Percentiles rank a stretch among this genome's conserved stretches.
Conservation (phyloP, 2,888 invertebrate species). For the Syritta pipiens region DNA sequence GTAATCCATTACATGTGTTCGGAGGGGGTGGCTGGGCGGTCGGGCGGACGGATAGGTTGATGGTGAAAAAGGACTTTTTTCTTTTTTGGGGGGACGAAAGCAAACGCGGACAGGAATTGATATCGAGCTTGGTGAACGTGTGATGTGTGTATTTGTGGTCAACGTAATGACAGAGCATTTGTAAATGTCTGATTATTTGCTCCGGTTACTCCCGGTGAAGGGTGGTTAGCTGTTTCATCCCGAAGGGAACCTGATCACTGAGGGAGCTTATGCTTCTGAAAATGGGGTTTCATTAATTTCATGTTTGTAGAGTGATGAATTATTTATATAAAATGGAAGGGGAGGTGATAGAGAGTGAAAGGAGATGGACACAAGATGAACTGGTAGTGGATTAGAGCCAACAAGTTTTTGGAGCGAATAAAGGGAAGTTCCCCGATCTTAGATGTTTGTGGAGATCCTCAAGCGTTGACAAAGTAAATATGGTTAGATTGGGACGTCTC, state of each 20-base stretch:
- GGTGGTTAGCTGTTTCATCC: constrained; percentile 29
- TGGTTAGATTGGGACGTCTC: too few relatives aligned
- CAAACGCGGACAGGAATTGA: constrained; percentile 11
- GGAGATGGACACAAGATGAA: too few relatives aligned
- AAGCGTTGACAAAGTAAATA: too few relatives aligned
- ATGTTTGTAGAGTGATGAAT: constrained; percentile 33
- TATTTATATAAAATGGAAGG: constrained; percentile 39
- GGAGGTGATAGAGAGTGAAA: too few relatives aligned
- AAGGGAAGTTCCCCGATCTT: too few relatives aligned
- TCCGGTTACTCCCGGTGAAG: too few relatives aligned
- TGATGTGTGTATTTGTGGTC: constrained; percentile 57
- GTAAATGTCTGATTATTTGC: constrained; percentile 72
- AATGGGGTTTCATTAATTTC: constrained; percentile 50
- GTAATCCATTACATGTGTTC: constrained; percentile 72
- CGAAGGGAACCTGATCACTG: constrained; percentile 21
- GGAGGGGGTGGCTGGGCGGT: not conserved
- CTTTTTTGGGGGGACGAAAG: not conserved
- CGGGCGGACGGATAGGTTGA: too few relatives aligned
- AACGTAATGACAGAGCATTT: constrained; percentile 73
- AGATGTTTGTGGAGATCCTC: too few relatives aligned
- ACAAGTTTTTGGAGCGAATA: too few relatives aligned
- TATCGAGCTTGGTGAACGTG: constrained; percentile 13
- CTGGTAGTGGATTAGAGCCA: too few relatives aligned
- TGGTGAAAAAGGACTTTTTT: too few relatives aligned
- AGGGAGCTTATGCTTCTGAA: constrained; percentile 1